Evolutionary conservation across 2,113 vertebrate species (phyloP), one percentile per base, ranked within the genome.

Genomic region (Dipodomys stephensi): DNA sequence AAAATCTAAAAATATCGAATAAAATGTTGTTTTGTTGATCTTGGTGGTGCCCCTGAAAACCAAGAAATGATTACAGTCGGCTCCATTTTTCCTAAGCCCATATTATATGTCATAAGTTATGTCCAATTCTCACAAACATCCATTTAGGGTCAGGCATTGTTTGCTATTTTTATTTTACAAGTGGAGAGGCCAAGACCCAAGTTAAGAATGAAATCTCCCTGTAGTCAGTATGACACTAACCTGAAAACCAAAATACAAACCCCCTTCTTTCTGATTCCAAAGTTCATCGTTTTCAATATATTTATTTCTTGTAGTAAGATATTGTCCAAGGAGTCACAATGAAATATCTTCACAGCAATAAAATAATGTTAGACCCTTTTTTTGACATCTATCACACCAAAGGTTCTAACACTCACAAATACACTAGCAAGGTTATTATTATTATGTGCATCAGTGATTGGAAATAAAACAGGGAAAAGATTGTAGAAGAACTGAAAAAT

Each of bases 1-100:
- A 39, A 96, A 81, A 65, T 35, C 25, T 86, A 67, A 83, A 74
- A 44, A 90, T 87, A 95, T 18, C 20, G 83, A 19, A 77, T 65
- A 4, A 88, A 94, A 62, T 73, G 69, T 72, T 69, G 22, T 74
- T 85, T 81, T 64, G 11, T 80, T 87, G 16, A 68, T 80, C 68
- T 95, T 93, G 88, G 62, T 62, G 13, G 16, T 87, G 35, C 10
- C 25, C 19, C 28, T 30, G 22, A 87, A 90, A 57, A 23, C 15
- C 72, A 22, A 83, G 23, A 83, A 80, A 73, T 86, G 19, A 32
- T 88, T 74, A 22, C 9, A 87, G 16, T 39, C 71, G 69, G 28
- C 53, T 2, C 18, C 16, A 4, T 18, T 87, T 81, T 78, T 89
- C 0, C 18, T 2, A 1, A 7, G 32, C 20, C 32, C 32, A 25